A percentile compares a stretch with the other conserved stretches of the same genome.
Conservation (phyloP, 1,140 invertebrate species). For the Adelges cooleyi region DNA sequence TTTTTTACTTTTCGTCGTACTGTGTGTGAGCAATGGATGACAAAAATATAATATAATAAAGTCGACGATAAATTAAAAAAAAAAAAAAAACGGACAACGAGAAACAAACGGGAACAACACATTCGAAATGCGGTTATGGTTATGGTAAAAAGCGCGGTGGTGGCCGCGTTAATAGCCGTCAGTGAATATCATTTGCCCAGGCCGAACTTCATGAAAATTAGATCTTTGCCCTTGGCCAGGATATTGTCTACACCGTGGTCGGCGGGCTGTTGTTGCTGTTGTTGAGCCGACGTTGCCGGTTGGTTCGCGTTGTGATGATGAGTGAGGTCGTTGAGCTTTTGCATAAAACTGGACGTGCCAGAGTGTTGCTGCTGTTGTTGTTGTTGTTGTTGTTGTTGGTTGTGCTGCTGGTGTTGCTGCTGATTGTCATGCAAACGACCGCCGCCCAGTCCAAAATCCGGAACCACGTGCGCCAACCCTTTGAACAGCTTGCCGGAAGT, state of each 20-base stretch:
- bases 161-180: not conserved
- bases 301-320: constrained; percentile 53
- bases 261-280: constrained; percentile 48
- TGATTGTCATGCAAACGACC: constrained; percentile 4
- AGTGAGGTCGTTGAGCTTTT: constrained; percentile 65
- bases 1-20: too few species aligned
- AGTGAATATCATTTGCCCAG: constrained; percentile 55
- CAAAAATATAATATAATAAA: too few species aligned
- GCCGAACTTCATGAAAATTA: constrained; percentile 84
- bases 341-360: constrained; percentile 58
- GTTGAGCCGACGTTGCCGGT: not conserved
- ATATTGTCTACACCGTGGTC: constrained; percentile 48
- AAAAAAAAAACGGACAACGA: too few species aligned
- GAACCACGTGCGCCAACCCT: constrained; percentile 37
- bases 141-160: not conserved
- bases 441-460: constrained; percentile 35
- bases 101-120: too few species aligned
- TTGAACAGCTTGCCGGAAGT: constrained; percentile 31
- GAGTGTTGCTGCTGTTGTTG: not conserved
- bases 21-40: too few species aligned
- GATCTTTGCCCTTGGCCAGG: constrained; percentile 76
- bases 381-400: constrained; percentile 8
- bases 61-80: too few species aligned
- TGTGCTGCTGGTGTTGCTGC: constrained; percentile 17
- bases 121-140: too few species aligned